phyloP scores from a whole-genome alignment of 1,140 invertebrate species.

The Pogonomyrmex californicus region DNA sequence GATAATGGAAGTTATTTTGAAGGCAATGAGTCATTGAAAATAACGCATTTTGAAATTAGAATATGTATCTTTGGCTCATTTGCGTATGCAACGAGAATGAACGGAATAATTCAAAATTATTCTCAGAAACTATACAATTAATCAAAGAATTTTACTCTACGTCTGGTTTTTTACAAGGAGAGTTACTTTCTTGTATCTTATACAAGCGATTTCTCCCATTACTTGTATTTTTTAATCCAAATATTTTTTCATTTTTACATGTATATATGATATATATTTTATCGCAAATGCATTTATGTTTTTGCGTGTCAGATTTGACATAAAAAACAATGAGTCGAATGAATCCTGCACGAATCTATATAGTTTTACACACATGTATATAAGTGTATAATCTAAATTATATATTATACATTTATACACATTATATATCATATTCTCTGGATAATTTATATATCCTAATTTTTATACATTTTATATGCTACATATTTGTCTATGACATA shows the following conservation, averaged over 20 bases:
- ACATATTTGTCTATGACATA: background rate
- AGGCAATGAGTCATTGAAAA: too few relatives aligned
- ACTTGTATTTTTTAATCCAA: background rate
- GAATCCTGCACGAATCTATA: background rate
- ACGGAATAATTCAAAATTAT: background rate
- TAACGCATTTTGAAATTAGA: too few relatives aligned
- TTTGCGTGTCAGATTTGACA: slow-evolving; percentile 12
- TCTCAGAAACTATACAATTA: background rate
- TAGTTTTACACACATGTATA: background rate
- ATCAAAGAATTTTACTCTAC: background rate
- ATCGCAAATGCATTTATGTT: slow-evolving; percentile 4
- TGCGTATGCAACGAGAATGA: background rate
- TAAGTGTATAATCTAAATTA: background rate
- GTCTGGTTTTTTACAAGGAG: background rate
- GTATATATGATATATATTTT: background rate
- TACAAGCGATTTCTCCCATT: background rate
- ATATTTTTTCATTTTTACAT: background rate
- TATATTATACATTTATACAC: background rate
- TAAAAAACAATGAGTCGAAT: background rate
- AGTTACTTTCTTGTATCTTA: background rate
- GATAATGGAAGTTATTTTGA: too few relatives aligned
- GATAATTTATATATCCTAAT: background rate
- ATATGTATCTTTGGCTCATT: background rate
- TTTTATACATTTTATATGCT: slow-evolving; percentile 12
- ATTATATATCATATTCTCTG: background rate